These are phyloP conservation scores for Muscicapa comitata DNA, from an alignment of 2,797 vertebrate genomes.

Conservation along the genomic window DNA sequence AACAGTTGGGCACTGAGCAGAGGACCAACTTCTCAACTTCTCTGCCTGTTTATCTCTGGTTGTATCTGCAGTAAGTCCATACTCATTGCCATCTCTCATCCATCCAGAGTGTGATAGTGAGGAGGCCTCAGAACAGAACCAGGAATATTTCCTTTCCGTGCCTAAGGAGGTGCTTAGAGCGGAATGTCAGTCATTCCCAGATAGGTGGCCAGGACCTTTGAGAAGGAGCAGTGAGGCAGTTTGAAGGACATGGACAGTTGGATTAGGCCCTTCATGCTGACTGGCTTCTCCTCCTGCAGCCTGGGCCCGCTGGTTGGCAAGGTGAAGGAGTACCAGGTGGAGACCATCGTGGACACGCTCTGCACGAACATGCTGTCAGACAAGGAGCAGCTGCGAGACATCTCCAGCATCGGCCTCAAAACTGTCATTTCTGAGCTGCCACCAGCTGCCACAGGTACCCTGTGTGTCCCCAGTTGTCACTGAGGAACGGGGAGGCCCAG, in stretches of 20 bases:
- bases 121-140: neutral
- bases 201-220: neutral
- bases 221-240: neutral
- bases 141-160: neutral
- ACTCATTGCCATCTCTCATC: neutral
- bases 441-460: constrained; percentile 83
- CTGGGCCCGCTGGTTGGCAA: constrained; percentile 92
- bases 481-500: neutral
- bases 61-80: neutral
- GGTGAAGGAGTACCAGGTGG: constrained; percentile 95
- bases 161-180: neutral
- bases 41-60: neutral
- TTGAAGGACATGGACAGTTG: neutral
- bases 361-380: constrained; percentile 93
- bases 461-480: neutral
- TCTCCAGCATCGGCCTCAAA: constrained; percentile 95
- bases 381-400: constrained; percentile 92
- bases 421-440: constrained; percentile 91
- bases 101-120: neutral
- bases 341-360: constrained; percentile 90
- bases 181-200: neutral
- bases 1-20: neutral
- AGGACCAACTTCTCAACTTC: neutral
- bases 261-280: neutral
- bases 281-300: constrained; percentile 59